Base-by-base conservation (phyloP, 2,113 vertebrate genomes). In the Halichoerus grypus region DNA sequence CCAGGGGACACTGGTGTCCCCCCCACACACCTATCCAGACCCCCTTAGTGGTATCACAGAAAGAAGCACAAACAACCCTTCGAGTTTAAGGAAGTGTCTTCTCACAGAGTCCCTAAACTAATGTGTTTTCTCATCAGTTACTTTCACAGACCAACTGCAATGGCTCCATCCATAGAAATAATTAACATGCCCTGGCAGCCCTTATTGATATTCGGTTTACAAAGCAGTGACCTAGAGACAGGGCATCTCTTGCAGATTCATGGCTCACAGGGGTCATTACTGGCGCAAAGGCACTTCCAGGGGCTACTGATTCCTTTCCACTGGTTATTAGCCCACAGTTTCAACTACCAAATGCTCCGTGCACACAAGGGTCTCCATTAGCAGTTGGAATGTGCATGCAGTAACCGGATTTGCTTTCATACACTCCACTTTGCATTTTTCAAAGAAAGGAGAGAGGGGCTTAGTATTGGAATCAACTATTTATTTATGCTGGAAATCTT, bases 241-340 rank as follows among this genome's bases (percentile, higher is more conserved):
- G 79, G 91, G 79, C 74, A 81, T 69, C 89, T 74, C 77, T 95
- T 85, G 79, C 86, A 97, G 89, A 96, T 80, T 96, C 94, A 97
- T 95, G 95, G 92, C 94, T 97, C 96, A 97, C 93, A 33, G 55
- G 97, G 97, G 96, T 96, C 97, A 97, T 97, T 94, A 94, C 49
- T 51, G 46, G 97, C 69, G 77, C 81, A 26, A 67, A 96, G 51
- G 51, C 24, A 33, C 79, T 92, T 97, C 80, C 76, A 72, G 94
- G 71, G 81, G 46, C 82, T 53, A 79, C 84, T 2, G 5, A 55
- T 11, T 80, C 65, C 84, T 76, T 57, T 83, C 82, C 46, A 21
- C 53, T 31, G n/a, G 76, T 69, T 36, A 39, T 86, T 36, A 96
- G 94, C 84, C 81, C 39, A 55, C 57, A 36, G 87, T 82, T 72